phyloP scores from a whole-genome alignment of 2,888 invertebrate species.

The Cotesia congregata region DNA sequence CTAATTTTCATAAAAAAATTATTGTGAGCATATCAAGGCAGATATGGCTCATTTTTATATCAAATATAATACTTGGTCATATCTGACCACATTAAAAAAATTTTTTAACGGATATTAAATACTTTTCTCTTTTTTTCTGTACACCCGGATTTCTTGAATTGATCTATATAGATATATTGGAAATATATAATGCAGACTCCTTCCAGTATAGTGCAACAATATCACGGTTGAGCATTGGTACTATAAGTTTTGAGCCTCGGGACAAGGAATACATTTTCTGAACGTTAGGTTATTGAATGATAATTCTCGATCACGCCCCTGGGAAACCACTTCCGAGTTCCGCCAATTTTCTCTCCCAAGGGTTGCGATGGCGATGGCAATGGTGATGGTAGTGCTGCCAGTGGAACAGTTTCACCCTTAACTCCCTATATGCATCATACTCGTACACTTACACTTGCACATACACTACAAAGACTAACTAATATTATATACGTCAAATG shows the following conservation, averaged over 20 bases:
- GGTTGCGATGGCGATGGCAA: neutral
- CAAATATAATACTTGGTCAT: too few species aligned
- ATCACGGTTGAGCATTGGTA: neutral
- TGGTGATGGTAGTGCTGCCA: neutral
- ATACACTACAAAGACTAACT: neutral
- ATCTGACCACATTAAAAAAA: too few species aligned
- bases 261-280: constrained; percentile 34
- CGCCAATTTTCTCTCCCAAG: constrained; percentile 1
- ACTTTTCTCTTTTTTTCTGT: too few species aligned
- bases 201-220: neutral
- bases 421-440: neutral
- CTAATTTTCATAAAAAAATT: too few species aligned
- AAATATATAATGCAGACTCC: neutral
- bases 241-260: constrained; percentile 21
- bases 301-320: constrained; percentile 57
- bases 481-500: neutral
- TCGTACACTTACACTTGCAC: neutral
- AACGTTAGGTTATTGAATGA: constrained; percentile 56
- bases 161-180: neutral
- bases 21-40: too few species aligned
- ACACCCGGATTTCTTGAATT: too few species aligned
- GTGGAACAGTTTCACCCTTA: neutral
- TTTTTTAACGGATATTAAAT: too few species aligned
- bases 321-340: constrained; percentile 43
- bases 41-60: too few species aligned